These are phyloP conservation scores for Cylloceria caligata DNA, from an alignment of 2,888 invertebrate species.

Conservation along the genomic window DNA sequence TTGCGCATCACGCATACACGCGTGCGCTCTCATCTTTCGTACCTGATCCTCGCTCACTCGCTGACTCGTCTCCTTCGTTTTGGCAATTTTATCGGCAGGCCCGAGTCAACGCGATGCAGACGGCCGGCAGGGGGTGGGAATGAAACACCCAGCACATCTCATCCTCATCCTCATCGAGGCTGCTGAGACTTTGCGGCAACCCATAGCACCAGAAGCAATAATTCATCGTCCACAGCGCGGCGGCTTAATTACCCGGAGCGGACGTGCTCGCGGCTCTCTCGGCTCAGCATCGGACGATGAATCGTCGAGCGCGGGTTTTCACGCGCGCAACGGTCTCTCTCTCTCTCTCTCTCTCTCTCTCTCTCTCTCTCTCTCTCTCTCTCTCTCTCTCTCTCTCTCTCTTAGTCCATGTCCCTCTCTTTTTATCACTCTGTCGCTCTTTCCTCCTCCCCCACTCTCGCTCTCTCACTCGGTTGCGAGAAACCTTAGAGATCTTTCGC, in stretches of 20 bases:
- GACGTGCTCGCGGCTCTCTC: slow-evolving; percentile 70
- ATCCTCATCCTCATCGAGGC: slow-evolving; percentile 55
- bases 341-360: slow-evolving; percentile 58
- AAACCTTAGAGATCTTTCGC: slow-evolving; percentile 48
- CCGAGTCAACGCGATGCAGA: slow-evolving; percentile 42
- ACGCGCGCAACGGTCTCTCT: slow-evolving; percentile 56
- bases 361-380: slow-evolving; percentile 44
- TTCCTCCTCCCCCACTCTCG: slow-evolving; percentile 43
- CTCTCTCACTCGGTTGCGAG: slow-evolving; percentile 29
- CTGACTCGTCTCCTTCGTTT: slow-evolving; percentile 58
- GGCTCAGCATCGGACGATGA: slow-evolving; percentile 46
- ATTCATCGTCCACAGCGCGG: slow-evolving; percentile 74
- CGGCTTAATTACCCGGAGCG: slow-evolving; percentile 75
- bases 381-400: slow-evolving; percentile 45
- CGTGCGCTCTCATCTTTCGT: slow-evolving; percentile 19
- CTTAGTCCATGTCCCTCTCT: slow-evolving; percentile 39
- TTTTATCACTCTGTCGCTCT: slow-evolving; percentile 62
- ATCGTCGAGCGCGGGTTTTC: slow-evolving; percentile 63
- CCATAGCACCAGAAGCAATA: slow-evolving; percentile 68
- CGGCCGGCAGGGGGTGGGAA: background rate
- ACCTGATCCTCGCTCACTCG: slow-evolving; percentile 1
- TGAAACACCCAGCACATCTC: slow-evolving; percentile 16
- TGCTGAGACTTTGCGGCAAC: slow-evolving; percentile 36
- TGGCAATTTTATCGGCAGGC: slow-evolving; percentile 73
- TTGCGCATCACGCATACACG: slow-evolving; percentile 6